These are phyloP conservation scores for Glareola pratincola DNA, from an alignment of 2,113 vertebrate species.

Conservation along the genomic window DNA sequence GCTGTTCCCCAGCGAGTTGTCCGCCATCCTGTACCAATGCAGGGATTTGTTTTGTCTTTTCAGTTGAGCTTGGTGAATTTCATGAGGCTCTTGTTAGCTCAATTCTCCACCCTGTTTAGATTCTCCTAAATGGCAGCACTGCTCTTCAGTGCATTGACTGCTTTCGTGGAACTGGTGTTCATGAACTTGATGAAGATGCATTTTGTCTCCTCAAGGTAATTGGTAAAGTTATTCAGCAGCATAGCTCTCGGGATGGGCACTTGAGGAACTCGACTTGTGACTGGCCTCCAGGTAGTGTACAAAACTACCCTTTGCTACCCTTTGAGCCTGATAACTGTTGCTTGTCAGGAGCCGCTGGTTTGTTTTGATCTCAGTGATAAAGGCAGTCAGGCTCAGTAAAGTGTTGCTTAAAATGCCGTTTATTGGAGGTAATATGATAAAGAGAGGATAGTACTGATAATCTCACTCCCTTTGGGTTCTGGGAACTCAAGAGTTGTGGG, in stretches of 20 bases:
- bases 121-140: neutral
- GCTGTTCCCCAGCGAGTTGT: neutral
- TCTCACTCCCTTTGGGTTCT: neutral
- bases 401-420: neutral
- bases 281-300: neutral
- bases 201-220: neutral
- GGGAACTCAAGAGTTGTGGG: neutral
- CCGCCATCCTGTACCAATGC: neutral
- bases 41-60: neutral
- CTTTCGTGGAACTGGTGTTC: neutral
- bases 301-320: too few species aligned
- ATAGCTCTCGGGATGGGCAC: neutral
- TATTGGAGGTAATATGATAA: neutral
- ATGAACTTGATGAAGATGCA: neutral
- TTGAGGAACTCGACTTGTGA: neutral
- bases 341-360: neutral
- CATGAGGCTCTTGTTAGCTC: neutral
- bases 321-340: neutral
- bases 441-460: neutral
- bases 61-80: neutral
- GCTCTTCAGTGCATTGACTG: neutral
- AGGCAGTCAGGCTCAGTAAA: neutral
- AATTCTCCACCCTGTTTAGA: neutral
- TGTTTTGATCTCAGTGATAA: neutral
- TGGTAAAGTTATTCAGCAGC: neutral